phyloP scores from a whole-genome alignment of 1,140 invertebrate species.

The Orius insidiosus region DNA sequence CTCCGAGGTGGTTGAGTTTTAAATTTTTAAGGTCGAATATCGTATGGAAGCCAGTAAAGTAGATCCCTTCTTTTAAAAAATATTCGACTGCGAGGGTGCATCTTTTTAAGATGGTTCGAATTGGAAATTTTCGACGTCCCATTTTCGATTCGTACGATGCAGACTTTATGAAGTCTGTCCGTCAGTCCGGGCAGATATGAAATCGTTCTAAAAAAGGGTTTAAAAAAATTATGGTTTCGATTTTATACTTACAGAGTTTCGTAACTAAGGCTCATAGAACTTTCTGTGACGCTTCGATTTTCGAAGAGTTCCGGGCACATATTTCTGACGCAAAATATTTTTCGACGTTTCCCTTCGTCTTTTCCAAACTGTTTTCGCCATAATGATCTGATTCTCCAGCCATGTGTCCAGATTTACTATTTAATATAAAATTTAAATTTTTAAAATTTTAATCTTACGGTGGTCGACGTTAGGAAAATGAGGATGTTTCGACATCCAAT shows the following conservation, averaged over 20 bases:
- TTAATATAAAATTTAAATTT: slow-evolving; percentile 11
- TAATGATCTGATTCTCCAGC: slow-evolving; percentile 39
- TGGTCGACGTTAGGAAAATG: slow-evolving; percentile 17
- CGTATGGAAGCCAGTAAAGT: slow-evolving; percentile 17
- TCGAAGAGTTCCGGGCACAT: slow-evolving; percentile 25
- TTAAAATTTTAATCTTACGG: slow-evolving; percentile 9
- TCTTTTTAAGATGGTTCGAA: slow-evolving; percentile 16
- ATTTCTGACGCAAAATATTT: slow-evolving; percentile 22
- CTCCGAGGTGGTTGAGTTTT: slow-evolving; percentile 13
- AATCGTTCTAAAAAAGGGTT: slow-evolving; percentile 11
- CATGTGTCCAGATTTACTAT: slow-evolving; percentile 30
- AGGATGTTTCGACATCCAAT: slow-evolving; percentile 21
- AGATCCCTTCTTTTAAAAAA: slow-evolving; percentile 15
- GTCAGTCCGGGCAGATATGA: slow-evolving; percentile 16
- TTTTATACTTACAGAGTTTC: slow-evolving; percentile 16
- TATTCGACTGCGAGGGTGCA: slow-evolving; percentile 16
- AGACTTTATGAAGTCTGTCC: slow-evolving; percentile 8
- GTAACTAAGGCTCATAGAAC: slow-evolving; percentile 16
- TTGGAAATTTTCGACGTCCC: slow-evolving; percentile 13
- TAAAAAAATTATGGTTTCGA: too few relatives aligned
- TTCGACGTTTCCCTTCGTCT: slow-evolving; percentile 25
- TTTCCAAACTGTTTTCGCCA: slow-evolving; percentile 42
- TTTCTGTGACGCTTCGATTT: slow-evolving; percentile 21
- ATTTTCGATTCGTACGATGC: slow-evolving; percentile 12
- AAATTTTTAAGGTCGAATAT: slow-evolving; percentile 15